Evolutionary conservation across 2,113 vertebrate species (phyloP).

Genomic region (Poicephalus gulielmi): DNA sequence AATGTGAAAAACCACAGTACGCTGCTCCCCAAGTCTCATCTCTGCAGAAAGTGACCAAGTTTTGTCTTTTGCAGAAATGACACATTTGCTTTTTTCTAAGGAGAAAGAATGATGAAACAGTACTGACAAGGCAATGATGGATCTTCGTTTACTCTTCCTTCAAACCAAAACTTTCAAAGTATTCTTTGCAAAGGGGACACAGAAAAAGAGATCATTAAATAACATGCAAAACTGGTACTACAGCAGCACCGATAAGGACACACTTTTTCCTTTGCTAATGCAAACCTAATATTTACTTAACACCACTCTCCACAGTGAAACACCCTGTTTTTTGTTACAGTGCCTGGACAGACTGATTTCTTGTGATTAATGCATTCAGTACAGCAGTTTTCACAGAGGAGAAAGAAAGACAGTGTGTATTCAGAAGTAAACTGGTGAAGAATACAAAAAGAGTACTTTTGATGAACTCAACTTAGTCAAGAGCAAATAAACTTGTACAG

Average conservation of each 20-base stretch:
- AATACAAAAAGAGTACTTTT: neutral
- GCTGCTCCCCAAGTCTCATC: neutral
- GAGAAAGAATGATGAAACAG: neutral
- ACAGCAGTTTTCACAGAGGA: neutral
- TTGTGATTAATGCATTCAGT: neutral
- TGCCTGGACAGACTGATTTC: neutral
- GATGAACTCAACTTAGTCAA: neutral
- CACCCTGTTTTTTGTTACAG: neutral
- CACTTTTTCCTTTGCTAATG: neutral
- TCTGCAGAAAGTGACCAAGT: neutral
- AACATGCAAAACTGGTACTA: neutral
- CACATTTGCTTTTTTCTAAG: neutral
- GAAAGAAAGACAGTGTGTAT: neutral
- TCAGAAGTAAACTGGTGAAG: neutral
- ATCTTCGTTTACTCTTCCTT: neutral
- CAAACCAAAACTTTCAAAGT: neutral
- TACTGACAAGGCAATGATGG: neutral
- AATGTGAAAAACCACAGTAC: neutral
- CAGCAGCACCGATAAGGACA: neutral
- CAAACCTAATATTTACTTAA: neutral
- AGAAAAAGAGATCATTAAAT: neutral
- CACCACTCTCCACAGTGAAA: neutral
- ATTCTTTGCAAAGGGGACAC: neutral
- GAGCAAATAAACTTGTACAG: neutral
- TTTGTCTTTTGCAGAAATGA: neutral